These are phyloP conservation scores for Ochropacha duplaris DNA, from an alignment of 2,888 invertebrate genomes.

Conservation along the genomic window DNA sequence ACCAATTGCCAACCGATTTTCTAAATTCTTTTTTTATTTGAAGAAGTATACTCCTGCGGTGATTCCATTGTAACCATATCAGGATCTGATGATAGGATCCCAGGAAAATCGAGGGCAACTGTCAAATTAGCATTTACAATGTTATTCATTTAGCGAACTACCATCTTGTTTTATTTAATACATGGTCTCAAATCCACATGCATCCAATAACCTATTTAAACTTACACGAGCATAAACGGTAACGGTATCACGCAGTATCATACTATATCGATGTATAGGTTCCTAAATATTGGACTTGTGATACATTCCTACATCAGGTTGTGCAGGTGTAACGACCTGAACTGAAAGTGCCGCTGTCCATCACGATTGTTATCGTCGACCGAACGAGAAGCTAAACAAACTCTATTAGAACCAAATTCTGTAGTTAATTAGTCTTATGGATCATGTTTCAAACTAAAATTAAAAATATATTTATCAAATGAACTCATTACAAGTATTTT, in stretches of 20 bases:
- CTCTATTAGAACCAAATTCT: not conserved
- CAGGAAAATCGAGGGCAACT: too few relatives aligned
- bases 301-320: not conserved
- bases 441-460: not conserved
- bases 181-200: not conserved
- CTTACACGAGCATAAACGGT: not conserved
- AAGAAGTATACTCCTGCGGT: too few relatives aligned
- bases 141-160: too few relatives aligned
- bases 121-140: too few relatives aligned
- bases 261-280: not conserved
- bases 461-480: too few relatives aligned
- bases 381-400: constrained; percentile 1
- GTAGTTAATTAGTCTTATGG: not conserved
- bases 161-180: too few relatives aligned
- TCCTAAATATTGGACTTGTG: not conserved
- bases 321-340: not conserved
- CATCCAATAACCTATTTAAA: not conserved
- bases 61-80: too few relatives aligned
- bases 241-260: not conserved
- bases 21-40: too few relatives aligned
- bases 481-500: too few relatives aligned
- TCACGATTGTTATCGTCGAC: constrained; percentile 1
- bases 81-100: too few relatives aligned
- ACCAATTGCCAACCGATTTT: too few relatives aligned
- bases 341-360: constrained; percentile 1